phyloP scores from a whole-genome alignment of 2,888 invertebrate genomes.

The Embidobia sp. region DNA sequence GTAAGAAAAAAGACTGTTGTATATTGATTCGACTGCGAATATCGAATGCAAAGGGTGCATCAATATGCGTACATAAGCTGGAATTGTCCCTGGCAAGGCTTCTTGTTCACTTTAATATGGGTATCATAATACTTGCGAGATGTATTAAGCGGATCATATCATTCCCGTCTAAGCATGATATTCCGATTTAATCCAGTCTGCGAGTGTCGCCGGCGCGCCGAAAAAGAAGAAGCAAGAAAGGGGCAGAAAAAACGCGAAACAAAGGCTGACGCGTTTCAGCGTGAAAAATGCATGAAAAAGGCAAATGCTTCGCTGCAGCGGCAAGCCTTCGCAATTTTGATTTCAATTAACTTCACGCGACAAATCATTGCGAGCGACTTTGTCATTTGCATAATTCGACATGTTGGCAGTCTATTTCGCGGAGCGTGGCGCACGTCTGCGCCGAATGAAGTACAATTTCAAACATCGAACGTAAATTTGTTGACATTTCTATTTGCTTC shows the following conservation, averaged over 20 bases:
- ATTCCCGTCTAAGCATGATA: conserved; percentile 73
- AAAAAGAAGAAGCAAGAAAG: background rate
- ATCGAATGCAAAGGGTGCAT: conserved; percentile 68
- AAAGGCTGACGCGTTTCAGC: conserved; percentile 14
- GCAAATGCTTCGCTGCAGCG: too few relatives aligned
- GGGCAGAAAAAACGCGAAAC: conserved; percentile 18
- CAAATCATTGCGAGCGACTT: conserved; percentile 21
- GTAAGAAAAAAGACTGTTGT: conserved; percentile 24
- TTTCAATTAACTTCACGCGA: conserved; percentile 28
- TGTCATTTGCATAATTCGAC: conserved; percentile 46
- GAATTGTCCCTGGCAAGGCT: conserved; percentile 73
- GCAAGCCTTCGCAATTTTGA: conserved; percentile 18
- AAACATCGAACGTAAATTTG: conserved; percentile 44
- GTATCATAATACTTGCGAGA: conserved; percentile 79
- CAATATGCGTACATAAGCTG: conserved; percentile 77
- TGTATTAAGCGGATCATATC: conserved; percentile 80
- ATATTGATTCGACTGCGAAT: conserved; percentile 64
- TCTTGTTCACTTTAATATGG: conserved; percentile 74
- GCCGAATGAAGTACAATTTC: conserved; percentile 36
- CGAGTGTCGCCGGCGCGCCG: conserved; percentile 58
- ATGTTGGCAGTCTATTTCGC: conserved; percentile 32
- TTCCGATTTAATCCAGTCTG: conserved; percentile 71
- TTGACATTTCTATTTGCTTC: conserved; percentile 52
- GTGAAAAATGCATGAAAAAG: too few relatives aligned
- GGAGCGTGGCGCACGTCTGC: background rate